phyloP scores from a whole-genome alignment of 2,797 vertebrate species.

The Gobionotothen gibberifrons region DNA sequence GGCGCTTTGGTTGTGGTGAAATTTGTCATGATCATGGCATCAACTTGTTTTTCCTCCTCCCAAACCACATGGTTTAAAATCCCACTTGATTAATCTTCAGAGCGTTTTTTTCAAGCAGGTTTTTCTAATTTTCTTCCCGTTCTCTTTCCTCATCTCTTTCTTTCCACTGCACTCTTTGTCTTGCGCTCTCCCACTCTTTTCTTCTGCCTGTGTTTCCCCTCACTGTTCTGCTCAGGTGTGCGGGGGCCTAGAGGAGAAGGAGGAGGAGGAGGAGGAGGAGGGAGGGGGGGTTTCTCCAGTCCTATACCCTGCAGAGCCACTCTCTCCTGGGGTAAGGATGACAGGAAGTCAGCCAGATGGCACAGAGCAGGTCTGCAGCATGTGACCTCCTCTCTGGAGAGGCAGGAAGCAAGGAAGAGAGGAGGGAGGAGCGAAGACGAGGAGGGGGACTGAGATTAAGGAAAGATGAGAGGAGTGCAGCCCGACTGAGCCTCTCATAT shows the following conservation, averaged over 20 bases:
- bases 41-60: slow-evolving; percentile 21
- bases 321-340: slow-evolving; percentile 80
- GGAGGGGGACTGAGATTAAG: slow-evolving; percentile 31
- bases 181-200: slow-evolving; percentile 9
- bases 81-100: slow-evolving; percentile 51
- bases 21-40: slow-evolving; percentile 59
- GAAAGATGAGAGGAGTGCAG: slow-evolving; percentile 47
- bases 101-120: slow-evolving; percentile 10
- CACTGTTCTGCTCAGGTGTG: slow-evolving; percentile 72
- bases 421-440: slow-evolving; percentile 38
- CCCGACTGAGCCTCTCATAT: slow-evolving; percentile 30
- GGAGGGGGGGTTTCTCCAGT: slow-evolving; percentile 57
- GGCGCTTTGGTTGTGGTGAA: slow-evolving; percentile 52
- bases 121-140: slow-evolving; percentile 29
- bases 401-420: slow-evolving; percentile 55
- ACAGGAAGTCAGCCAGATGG: slow-evolving; percentile 87
- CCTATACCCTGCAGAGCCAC: slow-evolving; percentile 70
- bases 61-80: slow-evolving; percentile 59
- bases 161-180: slow-evolving; percentile 30
- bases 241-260: slow-evolving; percentile 29
- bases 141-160: slow-evolving; percentile 25
- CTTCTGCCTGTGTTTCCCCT: slow-evolving; percentile 52
- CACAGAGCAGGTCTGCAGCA: slow-evolving; percentile 78
- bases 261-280: slow-evolving; percentile 27
- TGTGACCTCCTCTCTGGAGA: slow-evolving; percentile 78